phyloP scores from a whole-genome alignment of 2,797 vertebrate species.

The Vireo griseus region DNA sequence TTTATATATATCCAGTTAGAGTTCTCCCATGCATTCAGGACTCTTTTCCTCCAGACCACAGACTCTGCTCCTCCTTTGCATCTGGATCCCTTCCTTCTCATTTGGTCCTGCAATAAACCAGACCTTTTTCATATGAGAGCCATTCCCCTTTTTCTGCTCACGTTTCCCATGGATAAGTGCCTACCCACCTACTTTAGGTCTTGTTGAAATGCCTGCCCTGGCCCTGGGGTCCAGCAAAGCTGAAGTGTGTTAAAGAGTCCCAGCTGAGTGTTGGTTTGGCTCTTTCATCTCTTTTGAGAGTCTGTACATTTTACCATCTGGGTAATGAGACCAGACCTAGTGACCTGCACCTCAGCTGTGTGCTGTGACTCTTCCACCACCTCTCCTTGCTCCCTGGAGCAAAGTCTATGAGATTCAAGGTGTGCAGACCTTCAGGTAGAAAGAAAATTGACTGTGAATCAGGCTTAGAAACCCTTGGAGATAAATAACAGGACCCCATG shows the following conservation, averaged over 20 bases:
- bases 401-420: neutral
- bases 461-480: neutral
- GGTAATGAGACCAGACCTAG: neutral
- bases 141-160: neutral
- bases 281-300: neutral
- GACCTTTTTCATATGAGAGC: neutral
- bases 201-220: neutral
- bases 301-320: neutral
- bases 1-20: neutral
- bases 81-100: neutral
- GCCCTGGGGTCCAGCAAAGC: neutral
- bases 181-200: neutral
- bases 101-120: neutral
- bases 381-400: neutral
- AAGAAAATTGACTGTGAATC: neutral
- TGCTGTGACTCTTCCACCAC: neutral
- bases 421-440: neutral
- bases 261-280: neutral
- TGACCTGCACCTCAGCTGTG: neutral
- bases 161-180: neutral
- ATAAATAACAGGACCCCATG: neutral
- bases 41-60: neutral
- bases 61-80: neutral
- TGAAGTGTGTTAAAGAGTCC: fast-evolving
- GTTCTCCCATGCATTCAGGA: neutral